Base-by-base conservation (phyloP, 2,888 invertebrate species). In the Callimorpha dominula region DNA sequence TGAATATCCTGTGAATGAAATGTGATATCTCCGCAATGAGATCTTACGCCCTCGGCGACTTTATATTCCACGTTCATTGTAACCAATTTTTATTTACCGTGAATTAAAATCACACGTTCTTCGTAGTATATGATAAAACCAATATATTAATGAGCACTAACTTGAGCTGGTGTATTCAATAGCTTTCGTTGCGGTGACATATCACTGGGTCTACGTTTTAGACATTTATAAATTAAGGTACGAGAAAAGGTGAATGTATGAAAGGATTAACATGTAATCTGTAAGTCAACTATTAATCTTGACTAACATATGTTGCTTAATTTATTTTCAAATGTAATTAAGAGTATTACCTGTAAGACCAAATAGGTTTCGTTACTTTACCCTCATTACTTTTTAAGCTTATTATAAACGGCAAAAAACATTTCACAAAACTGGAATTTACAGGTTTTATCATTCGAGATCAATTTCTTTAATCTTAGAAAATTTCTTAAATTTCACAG, bases 1-100 rank as follows among this genome's bases (percentile, higher is more conserved):
- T 88, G 92, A 88, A 91, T 76, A 78, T 91, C 88, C 89, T 87
- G 88, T 86, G 84, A 88, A 87, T 90, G 89, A 92, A 91, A 91
- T 91, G 88, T 90, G 87, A 83, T 85, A 85, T 86, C 78, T 80
- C 75, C 57, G 83, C 68, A 82, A 82, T 79, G 71, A 76, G 65
- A 69, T 73, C 68, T 64, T 57, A 54, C 66, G 52, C 64, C 68
- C 65, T 63, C 65, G 65, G 52, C 50, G n/a, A 72, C 76, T 83
- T 81, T 70, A 85, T 76, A 77, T 75, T 57, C 68, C 75, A 71
- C 68, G 70, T 73, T 71, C 64, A 40, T 72, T 77, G 63, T 75
- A 60, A 72, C 68, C 69, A 65, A 68, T 73, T 74, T 76, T 74
- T 77, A 80, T 80, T 73, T 73, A 14, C 6, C 42, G 15, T 70